These are phyloP conservation scores for Macrobrachium rosenbergii DNA, from an alignment of 1,140 invertebrate species.

Conservation along the genomic window DNA sequence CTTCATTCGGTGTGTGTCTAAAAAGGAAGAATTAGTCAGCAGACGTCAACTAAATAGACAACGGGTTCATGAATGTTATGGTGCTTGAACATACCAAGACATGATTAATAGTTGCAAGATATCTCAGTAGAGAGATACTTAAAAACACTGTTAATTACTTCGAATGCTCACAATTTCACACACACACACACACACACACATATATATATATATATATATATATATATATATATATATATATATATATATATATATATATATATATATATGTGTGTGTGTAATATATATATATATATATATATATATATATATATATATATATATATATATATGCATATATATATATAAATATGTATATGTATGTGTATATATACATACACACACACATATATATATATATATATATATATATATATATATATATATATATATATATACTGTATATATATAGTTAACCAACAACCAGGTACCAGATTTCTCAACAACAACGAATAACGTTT, in stretches of 20 bases:
- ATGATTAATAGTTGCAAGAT: too few relatives aligned
- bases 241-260: conserved; percentile 30
- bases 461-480: background rate
- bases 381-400: background rate
- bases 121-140: too few relatives aligned
- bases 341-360: conserved; percentile 23
- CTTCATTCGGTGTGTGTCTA: too few relatives aligned
- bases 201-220: conserved; percentile 13
- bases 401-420: conserved; percentile 14
- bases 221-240: conserved; percentile 14
- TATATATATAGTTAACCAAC: background rate
- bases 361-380: conserved; percentile 1
- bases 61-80: too few relatives aligned
- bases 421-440: background rate
- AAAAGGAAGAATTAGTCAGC: too few relatives aligned
- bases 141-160: too few relatives aligned
- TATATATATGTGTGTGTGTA: background rate
- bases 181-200: too few relatives aligned
- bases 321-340: conserved; percentile 34
- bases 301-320: conserved; percentile 37
- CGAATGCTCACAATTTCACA: too few relatives aligned
- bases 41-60: too few relatives aligned
- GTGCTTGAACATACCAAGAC: too few relatives aligned
- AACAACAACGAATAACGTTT: too few relatives aligned
- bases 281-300: background rate